Evolutionary conservation across 2,888 invertebrate species (phyloP), one percentile per base, ranked within the genome.

Genomic region (Andrena dorsata): DNA sequence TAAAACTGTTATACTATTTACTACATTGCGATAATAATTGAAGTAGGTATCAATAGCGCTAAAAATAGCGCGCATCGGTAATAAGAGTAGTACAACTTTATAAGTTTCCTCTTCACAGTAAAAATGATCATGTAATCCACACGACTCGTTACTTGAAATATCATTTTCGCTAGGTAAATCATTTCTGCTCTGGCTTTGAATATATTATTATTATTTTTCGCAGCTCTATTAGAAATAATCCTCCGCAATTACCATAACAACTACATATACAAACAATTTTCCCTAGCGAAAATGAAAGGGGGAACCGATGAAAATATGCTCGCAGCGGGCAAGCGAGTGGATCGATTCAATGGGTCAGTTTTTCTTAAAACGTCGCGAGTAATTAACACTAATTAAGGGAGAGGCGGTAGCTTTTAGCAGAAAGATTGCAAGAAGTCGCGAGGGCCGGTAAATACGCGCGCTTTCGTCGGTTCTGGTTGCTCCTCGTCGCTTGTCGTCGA

Each of bases 381-480:
- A 63, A 81, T 81, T 81, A 74, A 74, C 30, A 68, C 47, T 81
- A 81, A 81, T 81, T 81, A 80, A 53, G 26, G 69, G 49, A 41
- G 28, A 64, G 26, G 16, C 60, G 41, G 6, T 49, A 13, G 47
- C 47, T 68, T 81, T 81, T 74, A 32, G 32, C 47, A 35, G 30
- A 51, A 66, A 41, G 56, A 63, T 35, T 58, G 61, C 51, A 68
- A 82, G 71, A 68, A 82, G 71, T 28, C 20, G 58, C 41, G 35
- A 60, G 10, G 30, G 2, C 41, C n/a, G 20, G 66, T 32, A 53
- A 76, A 60, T 51, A 49, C 63, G 47, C 32, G 16, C 35, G 63
- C 66, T 60, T 53, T 79, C 66, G 56, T 65, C 49, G 65, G 16
- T 41, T 41, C 41, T 16, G 41, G 41, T 41, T 41, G 41, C 41